Percentiles rank a stretch among this genome's conserved stretches.
Conservation (phyloP, 1,140 invertebrate species). For the Nephila pilipes region DNA sequence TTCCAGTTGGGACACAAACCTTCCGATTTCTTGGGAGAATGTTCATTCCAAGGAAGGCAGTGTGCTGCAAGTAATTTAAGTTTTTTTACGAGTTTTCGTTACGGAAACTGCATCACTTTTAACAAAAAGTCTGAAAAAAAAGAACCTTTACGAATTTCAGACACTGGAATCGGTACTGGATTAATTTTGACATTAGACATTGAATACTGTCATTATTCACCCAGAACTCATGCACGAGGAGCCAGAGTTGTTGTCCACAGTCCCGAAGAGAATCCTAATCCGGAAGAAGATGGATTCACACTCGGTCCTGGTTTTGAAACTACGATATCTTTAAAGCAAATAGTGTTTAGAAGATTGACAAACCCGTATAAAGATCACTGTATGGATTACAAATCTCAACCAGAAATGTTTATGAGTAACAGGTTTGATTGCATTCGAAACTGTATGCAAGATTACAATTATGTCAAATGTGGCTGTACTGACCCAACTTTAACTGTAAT, state of each 20-base stretch:
- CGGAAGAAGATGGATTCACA: background rate
- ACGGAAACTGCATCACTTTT: background rate
- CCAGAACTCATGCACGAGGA: background rate
- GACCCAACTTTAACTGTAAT: background rate
- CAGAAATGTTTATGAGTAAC: background rate
- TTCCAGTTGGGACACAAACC: background rate
- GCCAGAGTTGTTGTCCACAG: background rate
- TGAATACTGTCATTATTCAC: background rate
- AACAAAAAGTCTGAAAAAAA: background rate
- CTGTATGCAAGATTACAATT: background rate
- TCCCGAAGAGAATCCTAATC: background rate
- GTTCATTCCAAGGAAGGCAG: background rate
- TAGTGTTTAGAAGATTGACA: background rate
- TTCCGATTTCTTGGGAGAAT: background rate
- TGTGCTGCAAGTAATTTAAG: background rate
- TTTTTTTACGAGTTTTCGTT: background rate
- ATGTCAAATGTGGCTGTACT: background rate
- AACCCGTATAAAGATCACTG: background rate
- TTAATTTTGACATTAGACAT: background rate
- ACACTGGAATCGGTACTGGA: background rate
- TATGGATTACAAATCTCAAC: background rate
- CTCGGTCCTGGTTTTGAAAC: background rate
- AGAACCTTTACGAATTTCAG: background rate
- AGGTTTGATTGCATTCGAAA: background rate
- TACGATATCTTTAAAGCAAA: conserved; percentile 4